Conservation (phyloP, 2,797 vertebrate species). For the Scomberomorus guttatus region DNA sequence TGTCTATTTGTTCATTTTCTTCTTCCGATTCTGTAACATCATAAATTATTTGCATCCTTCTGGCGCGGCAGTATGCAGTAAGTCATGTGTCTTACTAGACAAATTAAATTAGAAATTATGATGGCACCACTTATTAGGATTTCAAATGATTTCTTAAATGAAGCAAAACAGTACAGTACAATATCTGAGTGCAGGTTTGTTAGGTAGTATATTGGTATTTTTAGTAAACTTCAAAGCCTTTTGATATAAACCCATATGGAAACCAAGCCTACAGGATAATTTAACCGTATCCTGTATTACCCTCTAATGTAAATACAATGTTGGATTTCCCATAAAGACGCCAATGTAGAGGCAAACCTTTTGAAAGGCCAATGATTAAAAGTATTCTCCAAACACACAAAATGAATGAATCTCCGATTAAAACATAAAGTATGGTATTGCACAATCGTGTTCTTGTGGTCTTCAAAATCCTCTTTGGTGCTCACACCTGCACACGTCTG, state of each 20-base stretch:
- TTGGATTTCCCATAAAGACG: background rate
- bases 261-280: background rate
- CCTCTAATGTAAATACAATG: background rate
- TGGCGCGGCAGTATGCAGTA: background rate
- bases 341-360: background rate
- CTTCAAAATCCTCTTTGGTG: background rate
- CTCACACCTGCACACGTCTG: constrained; percentile 58
- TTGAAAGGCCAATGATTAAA: background rate
- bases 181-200: background rate
- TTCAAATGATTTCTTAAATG: no score
- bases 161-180: background rate
- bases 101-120: background rate
- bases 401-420: background rate
- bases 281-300: no score
- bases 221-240: constrained; percentile 1
- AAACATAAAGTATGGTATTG: background rate
- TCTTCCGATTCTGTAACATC: background rate
- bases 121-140: background rate
- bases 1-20: background rate
- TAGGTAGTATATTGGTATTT: constrained; percentile 1
- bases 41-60: background rate
- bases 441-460: background rate
- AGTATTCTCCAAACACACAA: background rate
- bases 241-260: background rate
- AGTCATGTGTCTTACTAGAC: background rate